A percentile compares a stretch with the other conserved stretches of the same genome.
phyloP scores from a whole-genome alignment of 1,140 invertebrate species.

The Wiebesia pumilae region DNA sequence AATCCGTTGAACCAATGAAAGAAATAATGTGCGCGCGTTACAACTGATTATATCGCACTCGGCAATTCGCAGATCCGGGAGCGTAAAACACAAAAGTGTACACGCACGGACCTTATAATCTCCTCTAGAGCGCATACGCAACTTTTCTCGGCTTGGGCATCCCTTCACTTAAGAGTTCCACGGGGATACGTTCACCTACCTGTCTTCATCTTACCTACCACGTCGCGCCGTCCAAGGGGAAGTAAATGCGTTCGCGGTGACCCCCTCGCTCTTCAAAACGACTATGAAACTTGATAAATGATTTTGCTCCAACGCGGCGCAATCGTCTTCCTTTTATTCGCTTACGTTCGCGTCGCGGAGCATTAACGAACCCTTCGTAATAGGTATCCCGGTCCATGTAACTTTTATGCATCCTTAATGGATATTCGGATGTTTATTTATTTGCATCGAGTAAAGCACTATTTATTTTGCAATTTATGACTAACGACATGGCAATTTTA shows the following conservation, averaged over 20 bases:
- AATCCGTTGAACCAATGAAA: too few relatives aligned
- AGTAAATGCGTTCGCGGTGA: slow-evolving; percentile 49
- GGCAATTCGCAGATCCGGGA: background rate
- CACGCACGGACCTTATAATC: background rate
- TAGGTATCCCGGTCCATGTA: background rate
- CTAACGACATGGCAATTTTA: background rate
- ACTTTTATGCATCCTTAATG: slow-evolving; percentile 1
- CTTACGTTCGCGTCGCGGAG: background rate
- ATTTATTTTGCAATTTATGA: slow-evolving; percentile 26
- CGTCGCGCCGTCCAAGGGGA: slow-evolving; percentile 63
- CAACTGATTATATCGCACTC: slow-evolving; percentile 60
- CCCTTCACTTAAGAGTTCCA: too few relatives aligned
- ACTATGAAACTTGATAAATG: slow-evolving; percentile 71
- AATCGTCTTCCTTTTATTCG: slow-evolving; percentile 18
- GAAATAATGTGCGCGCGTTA: slow-evolving; percentile 39
- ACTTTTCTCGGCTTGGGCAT: too few relatives aligned
- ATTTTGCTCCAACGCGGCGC: slow-evolving; percentile 44
- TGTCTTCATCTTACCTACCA: slow-evolving; percentile 65
- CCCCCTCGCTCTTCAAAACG: slow-evolving; percentile 63
- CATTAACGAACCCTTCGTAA: slow-evolving; percentile 12
- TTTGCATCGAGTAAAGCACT: background rate
- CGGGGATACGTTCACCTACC: slow-evolving; percentile 43
- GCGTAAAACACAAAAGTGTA: background rate
- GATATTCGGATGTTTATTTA: slow-evolving; percentile 14
- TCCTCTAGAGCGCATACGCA: background rate